Conservation (phyloP, 2,797 vertebrate species). For the Potorous gilbertii region DNA sequence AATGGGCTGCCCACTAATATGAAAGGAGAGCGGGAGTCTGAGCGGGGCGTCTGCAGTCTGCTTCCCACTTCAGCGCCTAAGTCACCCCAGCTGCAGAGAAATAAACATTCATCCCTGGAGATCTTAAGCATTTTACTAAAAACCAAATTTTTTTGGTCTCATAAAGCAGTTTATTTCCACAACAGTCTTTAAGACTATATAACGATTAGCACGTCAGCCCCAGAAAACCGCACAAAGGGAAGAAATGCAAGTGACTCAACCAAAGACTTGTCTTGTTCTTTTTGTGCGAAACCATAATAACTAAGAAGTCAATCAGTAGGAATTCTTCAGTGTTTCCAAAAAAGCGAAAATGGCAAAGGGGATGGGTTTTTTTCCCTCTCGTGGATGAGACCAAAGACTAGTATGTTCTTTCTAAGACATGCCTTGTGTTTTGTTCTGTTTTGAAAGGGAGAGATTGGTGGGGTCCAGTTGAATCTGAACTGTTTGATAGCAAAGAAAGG, state of each 20-base stretch:
- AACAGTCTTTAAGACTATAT: constrained; percentile 46
- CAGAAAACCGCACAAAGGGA: constrained; percentile 20
- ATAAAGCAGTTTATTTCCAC: constrained; percentile 61
- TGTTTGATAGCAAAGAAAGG: constrained; percentile 73
- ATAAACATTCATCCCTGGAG: constrained; percentile 40
- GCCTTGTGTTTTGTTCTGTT: constrained; percentile 27
- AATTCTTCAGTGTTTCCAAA: constrained; percentile 46
- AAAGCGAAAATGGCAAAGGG: constrained; percentile 61
- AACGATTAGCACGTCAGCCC: not conserved
- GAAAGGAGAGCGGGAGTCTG: constrained; percentile 33
- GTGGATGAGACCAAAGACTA: constrained; percentile 66
- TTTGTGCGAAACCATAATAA: constrained; percentile 69
- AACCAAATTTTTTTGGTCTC: constrained; percentile 57
- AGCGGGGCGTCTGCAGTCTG: constrained; percentile 13
- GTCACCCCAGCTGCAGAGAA: constrained; percentile 42
- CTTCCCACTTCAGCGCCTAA: constrained; percentile 35
- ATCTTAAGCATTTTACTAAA: constrained; percentile 73
- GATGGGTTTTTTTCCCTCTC: not conserved
- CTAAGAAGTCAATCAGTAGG: constrained; percentile 58
- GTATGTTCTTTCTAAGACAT: constrained; percentile 73
- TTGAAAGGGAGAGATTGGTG: constrained; percentile 68
- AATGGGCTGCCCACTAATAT: constrained; percentile 14
- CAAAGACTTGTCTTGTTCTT: constrained; percentile 60
- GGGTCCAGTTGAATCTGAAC: constrained; percentile 58
- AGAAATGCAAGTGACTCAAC: not conserved